A percentile compares a stretch with the other conserved stretches of the same genome.
Conservation (phyloP, 2,888 invertebrate genomes). For the Himalopsyche anomala region DNA sequence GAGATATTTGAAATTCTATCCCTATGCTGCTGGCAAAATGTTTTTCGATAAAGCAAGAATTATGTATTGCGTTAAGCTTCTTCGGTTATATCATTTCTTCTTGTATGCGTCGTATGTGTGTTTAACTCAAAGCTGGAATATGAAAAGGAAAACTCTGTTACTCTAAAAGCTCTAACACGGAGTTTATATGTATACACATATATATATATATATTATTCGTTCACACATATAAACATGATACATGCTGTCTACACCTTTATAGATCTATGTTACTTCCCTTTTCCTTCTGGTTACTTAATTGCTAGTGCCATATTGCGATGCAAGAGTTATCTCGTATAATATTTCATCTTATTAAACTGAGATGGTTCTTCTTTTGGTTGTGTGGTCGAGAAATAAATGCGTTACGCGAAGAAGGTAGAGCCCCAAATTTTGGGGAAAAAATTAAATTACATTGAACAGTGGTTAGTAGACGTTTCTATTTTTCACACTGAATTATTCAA, state of each 20-base stretch:
- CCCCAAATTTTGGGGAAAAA: too few relatives aligned
- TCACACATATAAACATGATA: neutral
- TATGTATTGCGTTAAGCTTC: neutral
- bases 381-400: too few relatives aligned
- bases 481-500: too few relatives aligned
- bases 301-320: constrained; percentile 30
- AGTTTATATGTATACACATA: neutral
- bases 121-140: constrained; percentile 6
- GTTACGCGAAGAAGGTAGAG: too few relatives aligned
- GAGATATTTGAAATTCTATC: too few relatives aligned
- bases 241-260: neutral
- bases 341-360: neutral
- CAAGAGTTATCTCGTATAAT: neutral
- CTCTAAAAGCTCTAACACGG: neutral
- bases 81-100: constrained; percentile 1
- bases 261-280: neutral
- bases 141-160: constrained; percentile 8
- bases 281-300: constrained; percentile 15
- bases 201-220: neutral
- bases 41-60: neutral
- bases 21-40: too few relatives aligned
- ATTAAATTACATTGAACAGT: too few relatives aligned
- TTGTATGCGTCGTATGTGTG: neutral
- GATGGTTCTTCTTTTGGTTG: too few relatives aligned
- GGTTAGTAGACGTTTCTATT: too few relatives aligned